A percentile compares a stretch with the other conserved stretches of the same genome.
Evolutionary conservation across 1,140 invertebrate species (phyloP).

Genomic region (Ptiloglossa arizonensis): DNA sequence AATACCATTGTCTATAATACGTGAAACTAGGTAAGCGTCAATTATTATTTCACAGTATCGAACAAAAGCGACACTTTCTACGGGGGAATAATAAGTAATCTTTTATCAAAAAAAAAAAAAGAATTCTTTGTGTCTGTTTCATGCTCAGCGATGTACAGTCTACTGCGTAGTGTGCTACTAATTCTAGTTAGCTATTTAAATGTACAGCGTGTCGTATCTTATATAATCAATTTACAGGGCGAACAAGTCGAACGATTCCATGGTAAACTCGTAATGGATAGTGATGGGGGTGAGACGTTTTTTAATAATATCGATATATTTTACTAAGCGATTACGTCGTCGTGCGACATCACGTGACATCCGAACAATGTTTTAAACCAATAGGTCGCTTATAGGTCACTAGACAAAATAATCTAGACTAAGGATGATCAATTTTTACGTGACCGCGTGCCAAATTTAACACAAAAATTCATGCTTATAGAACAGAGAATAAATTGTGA

Average conservation of each 20-base stretch:
- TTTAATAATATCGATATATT: too few species aligned
- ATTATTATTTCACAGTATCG: conserved; percentile 24
- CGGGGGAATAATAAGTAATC: background rate
- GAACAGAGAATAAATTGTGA: too few species aligned
- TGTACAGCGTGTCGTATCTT: conserved; percentile 21
- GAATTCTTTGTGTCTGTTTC: background rate
- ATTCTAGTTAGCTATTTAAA: conserved; percentile 15
- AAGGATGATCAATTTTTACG: too few species aligned
- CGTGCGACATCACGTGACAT: too few species aligned
- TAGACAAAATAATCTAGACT: too few species aligned
- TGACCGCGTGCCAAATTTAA: too few species aligned
- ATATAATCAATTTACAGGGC: background rate
- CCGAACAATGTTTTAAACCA: too few species aligned
- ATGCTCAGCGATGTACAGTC: conserved; percentile 47
- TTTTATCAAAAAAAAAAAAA: background rate
- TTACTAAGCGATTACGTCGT: too few species aligned
- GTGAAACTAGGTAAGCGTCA: background rate
- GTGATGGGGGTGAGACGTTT: too few species aligned
- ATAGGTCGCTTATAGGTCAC: too few species aligned
- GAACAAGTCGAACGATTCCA: conserved; percentile 9
- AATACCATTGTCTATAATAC: background rate
- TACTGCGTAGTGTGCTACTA: conserved; percentile 34
- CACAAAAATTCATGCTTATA: too few species aligned
- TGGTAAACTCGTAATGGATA: conserved; percentile 12
- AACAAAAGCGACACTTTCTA: background rate